These are phyloP conservation scores for Leptinotarsa defecta DNA, from an alignment of 1,140 invertebrate species.

Conservation along the genomic window DNA sequence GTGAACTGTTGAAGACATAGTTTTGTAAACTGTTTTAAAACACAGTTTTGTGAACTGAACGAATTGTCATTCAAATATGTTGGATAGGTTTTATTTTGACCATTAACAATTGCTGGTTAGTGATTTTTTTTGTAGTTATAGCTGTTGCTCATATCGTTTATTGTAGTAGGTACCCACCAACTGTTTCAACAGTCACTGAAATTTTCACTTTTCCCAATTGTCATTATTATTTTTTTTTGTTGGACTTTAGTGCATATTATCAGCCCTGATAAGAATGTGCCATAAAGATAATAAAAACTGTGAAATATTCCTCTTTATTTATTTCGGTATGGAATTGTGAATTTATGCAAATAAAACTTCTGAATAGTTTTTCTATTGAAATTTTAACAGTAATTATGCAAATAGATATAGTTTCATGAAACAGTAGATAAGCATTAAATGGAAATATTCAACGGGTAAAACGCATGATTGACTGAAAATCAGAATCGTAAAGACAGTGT, in stretches of 20 bases:
- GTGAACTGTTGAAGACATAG: too few species aligned
- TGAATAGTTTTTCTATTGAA: neutral
- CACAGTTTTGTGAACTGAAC: too few species aligned
- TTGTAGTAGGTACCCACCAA: too few species aligned
- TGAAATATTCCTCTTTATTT: constrained; percentile 6
- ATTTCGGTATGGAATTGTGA: neutral
- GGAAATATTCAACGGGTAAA: neutral
- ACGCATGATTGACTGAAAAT: neutral
- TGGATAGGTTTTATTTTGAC: too few species aligned
- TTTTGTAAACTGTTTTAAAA: too few species aligned
- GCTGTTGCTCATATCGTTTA: too few species aligned
- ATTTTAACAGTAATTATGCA: neutral
- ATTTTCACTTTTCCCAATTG: too few species aligned
- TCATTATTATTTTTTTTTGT: neutral
- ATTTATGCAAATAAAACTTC: constrained; percentile 8
- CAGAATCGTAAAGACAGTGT: neutral
- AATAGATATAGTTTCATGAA: neutral
- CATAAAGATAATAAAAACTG: neutral
- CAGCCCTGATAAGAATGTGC: neutral
- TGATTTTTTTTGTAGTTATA: too few species aligned
- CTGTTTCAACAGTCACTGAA: too few species aligned
- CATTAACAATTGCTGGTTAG: too few species aligned
- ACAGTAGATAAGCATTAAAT: neutral
- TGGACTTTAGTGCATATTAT: neutral
- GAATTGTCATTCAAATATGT: too few species aligned